Conservation (phyloP, 2,888 invertebrate species). For the Suillia variegata region DNA sequence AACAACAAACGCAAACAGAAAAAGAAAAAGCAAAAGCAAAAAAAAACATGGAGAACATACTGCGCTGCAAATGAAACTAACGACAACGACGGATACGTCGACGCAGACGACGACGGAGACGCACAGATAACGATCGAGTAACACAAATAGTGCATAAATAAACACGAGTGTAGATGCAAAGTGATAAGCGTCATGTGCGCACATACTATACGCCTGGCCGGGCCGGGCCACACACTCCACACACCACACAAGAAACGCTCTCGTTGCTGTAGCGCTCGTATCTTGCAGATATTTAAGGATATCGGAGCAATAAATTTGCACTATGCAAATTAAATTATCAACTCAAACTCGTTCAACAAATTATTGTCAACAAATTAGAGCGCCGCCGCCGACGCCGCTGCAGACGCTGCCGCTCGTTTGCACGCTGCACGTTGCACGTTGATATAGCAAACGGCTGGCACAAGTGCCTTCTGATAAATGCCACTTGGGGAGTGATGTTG, state of each 20-base stretch:
- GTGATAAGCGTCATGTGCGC: constrained; percentile 36
- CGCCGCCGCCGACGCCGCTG: constrained; percentile 10
- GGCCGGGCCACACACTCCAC: neutral
- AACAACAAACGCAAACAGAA: neutral
- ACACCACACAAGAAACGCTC: too few species aligned
- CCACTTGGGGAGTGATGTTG: constrained; percentile 33
- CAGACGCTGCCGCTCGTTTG: neutral
- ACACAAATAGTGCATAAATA: constrained; percentile 59
- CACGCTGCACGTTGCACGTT: too few species aligned
- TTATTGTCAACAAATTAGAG: constrained; percentile 47
- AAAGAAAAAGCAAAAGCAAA: neutral
- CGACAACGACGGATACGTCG: neutral
- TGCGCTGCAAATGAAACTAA: neutral
- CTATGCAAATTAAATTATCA: constrained; percentile 57
- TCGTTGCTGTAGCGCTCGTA: neutral
- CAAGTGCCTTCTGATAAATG: constrained; percentile 13
- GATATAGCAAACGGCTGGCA: constrained; percentile 27
- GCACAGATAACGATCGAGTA: constrained; percentile 53
- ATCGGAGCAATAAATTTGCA: constrained; percentile 48
- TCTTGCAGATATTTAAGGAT: neutral
- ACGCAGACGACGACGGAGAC: neutral
- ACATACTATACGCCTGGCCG: too few species aligned
- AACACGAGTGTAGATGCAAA: constrained; percentile 57
- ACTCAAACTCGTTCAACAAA: constrained; percentile 45
- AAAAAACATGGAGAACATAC: neutral